Base-by-base conservation (phyloP, 2,888 invertebrate species). In the Chelonus formosanus region DNA sequence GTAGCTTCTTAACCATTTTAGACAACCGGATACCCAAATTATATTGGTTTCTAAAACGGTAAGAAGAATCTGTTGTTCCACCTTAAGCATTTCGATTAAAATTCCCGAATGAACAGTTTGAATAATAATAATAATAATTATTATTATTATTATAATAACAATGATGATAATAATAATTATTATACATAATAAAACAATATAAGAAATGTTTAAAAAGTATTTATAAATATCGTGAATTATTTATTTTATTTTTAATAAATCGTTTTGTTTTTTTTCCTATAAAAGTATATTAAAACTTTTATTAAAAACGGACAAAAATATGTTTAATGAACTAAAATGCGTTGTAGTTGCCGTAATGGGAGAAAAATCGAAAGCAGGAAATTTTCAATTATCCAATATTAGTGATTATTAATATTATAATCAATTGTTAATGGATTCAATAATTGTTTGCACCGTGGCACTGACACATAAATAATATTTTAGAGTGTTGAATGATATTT, bases 401-500 rank as follows among this genome's bases (percentile, higher is more conserved):
- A 66, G 50, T 61, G 40, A 62, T 48, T 45, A 68, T 57, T 65
- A 68, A 68, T 69, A 71, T 63, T 69, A 71, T 78, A 77, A 80
- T 79, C 75, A 75, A 80, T 78, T 78, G 79, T 82, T 80, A 79
- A 77, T 80, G 76, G 77, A 81, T 81, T 83, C 80, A 78, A 83
- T 83, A 76, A 81, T 81, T 83, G 82, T 82, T 83, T 83, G 82
- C 83, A 83, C 83, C 82, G 82, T 82, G 82, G 81, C 82, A 83
- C 81, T 81, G 79, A 82, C 76, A 81, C 82, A 80, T 77, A 71
- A 74, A 74, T 74, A 75, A 79, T 77, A 73, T 73, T 52, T 57
- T 43, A 58, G 58, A 52, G 44, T 64, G 58, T 64, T 47, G 60
- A 48, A 35, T 48, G 32, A 48, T 40, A 40, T 31, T 43, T 57